Conservation (phyloP, 1,140 invertebrate genomes). For the Pachypsylla venusta region DNA sequence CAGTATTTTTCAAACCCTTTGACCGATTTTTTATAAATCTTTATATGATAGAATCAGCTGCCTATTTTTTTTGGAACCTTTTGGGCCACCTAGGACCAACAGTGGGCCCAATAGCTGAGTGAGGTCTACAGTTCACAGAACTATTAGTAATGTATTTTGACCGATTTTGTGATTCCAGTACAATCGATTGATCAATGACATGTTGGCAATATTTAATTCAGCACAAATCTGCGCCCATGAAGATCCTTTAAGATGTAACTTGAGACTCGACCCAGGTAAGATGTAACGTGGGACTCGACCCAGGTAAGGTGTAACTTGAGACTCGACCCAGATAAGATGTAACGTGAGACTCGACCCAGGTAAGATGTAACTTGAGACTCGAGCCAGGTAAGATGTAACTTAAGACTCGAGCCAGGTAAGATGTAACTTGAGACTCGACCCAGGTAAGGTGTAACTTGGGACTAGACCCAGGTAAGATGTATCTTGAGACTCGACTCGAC, state of each 20-base stretch:
- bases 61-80: no score
- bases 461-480: no score
- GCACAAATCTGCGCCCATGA: slow-evolving; percentile 71
- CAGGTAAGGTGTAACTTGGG: slow-evolving; percentile 44
- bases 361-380: slow-evolving; percentile 58
- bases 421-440: slow-evolving; percentile 64
- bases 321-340: slow-evolving; percentile 56
- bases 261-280: slow-evolving; percentile 64
- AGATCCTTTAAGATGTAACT: slow-evolving; percentile 61
- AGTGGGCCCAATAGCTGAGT: no score
- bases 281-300: no score
- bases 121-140: no score
- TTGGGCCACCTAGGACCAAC: no score
- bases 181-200: slow-evolving; percentile 68
- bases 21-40: no score
- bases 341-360: slow-evolving; percentile 45
- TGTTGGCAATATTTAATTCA: slow-evolving; percentile 75
- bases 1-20: no score
- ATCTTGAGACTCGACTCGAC: no score
- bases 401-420: slow-evolving; percentile 55
- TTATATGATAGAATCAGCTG: no score
- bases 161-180: slow-evolving; percentile 48
- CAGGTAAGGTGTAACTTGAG: slow-evolving; percentile 62
- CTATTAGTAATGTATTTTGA: no score
- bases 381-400: slow-evolving; percentile 53